These are phyloP conservation scores for Albula glossodonta DNA, from an alignment of 2,113 vertebrate genomes.

Conservation along the genomic window DNA sequence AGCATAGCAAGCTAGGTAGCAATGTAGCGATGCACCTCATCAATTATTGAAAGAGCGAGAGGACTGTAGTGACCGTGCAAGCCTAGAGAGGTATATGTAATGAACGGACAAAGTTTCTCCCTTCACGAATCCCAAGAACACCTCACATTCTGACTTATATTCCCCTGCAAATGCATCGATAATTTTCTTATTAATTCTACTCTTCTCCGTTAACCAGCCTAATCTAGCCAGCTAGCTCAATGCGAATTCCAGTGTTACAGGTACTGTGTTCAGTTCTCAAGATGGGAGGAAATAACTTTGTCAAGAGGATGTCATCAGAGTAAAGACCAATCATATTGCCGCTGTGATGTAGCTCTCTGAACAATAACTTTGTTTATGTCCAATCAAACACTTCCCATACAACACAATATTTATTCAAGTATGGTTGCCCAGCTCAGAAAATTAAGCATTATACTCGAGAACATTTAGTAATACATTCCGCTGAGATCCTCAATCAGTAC, in stretches of 20 bases:
- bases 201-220: background rate
- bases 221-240: background rate
- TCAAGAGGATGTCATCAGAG: background rate
- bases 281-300: background rate
- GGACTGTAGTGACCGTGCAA: too few relatives aligned
- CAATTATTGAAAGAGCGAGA: background rate
- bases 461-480: background rate
- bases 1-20: background rate
- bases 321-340: background rate
- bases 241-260: background rate
- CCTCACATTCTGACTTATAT: background rate
- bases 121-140: background rate
- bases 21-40: background rate
- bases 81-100: background rate
- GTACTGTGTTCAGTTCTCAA: background rate
- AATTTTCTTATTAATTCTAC: background rate
- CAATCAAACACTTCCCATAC: background rate
- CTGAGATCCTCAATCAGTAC: background rate
- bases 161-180: background rate
- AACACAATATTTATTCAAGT: background rate
- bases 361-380: constrained; percentile 29
- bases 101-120: background rate
- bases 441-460: background rate
- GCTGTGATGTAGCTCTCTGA: background rate
- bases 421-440: background rate